Evolutionary conservation across 2,888 invertebrate species (phyloP).

Genomic region (Agelastica alni): DNA sequence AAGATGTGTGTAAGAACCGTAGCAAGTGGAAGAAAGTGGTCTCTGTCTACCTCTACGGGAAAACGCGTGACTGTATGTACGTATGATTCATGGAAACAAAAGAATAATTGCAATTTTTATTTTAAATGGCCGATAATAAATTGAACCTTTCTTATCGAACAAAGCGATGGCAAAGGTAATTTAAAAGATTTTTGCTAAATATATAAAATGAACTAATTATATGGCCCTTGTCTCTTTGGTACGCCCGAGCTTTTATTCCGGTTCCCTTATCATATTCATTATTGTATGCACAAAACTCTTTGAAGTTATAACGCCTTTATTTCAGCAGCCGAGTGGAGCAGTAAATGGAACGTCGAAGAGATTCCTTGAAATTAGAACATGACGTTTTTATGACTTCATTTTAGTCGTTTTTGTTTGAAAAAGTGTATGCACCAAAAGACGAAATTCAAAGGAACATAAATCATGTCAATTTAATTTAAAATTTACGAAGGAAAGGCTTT

Average conservation of each 20-base stretch:
- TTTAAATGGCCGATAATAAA: no score
- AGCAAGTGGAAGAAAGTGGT: no score
- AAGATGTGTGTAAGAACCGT: no score
- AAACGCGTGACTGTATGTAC: no score
- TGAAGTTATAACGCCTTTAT: slow-evolving; percentile 14
- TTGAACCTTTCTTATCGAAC: slow-evolving; percentile 1
- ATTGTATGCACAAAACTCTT: slow-evolving; percentile 15
- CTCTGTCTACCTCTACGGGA: no score
- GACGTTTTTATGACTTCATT: background rate
- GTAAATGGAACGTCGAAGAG: slow-evolving; percentile 13
- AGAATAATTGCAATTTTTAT: no score
- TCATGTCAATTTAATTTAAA: background rate
- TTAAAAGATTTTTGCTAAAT: slow-evolving; percentile 11
- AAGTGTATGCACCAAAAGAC: background rate
- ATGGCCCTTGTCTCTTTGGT: slow-evolving; percentile 5
- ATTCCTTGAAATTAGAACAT: slow-evolving; percentile 12
- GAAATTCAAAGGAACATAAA: background rate
- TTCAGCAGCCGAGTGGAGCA: slow-evolving; percentile 4
- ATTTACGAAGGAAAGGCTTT: background rate
- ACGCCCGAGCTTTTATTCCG: slow-evolving; percentile 7
- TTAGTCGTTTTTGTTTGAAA: slow-evolving; percentile 1
- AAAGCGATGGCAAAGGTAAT: slow-evolving; percentile 11
- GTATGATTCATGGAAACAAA: no score
- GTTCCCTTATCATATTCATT: slow-evolving; percentile 16
- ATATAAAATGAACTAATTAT: slow-evolving; percentile 17